Evolutionary conservation across 2,888 invertebrate genomes (phyloP), one percentile per base, ranked within the genome.

Genomic region (Lomographa bimaculata): DNA sequence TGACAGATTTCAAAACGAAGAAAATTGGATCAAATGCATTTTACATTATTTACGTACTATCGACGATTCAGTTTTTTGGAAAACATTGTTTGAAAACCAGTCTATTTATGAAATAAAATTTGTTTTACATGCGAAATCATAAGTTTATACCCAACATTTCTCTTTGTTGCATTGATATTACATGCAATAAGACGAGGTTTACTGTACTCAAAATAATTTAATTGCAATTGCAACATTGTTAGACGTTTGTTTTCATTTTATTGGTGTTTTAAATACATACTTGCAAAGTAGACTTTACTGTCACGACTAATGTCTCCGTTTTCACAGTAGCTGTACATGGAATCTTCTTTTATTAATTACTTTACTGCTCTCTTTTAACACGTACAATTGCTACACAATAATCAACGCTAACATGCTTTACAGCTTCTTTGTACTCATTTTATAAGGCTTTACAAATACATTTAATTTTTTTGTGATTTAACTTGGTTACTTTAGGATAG

Each of bases 221-320:
- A 37, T 29, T 35, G 23, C 21, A 14, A 7, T 29, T 25, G 5
- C 10, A 27, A 30, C 33, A 17, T 38, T 38, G 34, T 30, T 19
- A 12, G 11, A 23, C 8, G n/a, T 19, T 10, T 18, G 6, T 37
- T 24, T 32, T 20, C n/a, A 5, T 18, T 17, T 18, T 35, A 6
- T 12, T 12, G 20, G 12, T 7, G 7, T 7, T 12, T 9, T 3
- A 3, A 32, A 16, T n/a, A 10, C 10, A 10, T n/a, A n/a, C n/a
- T n/a, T n/a, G n/a, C 30, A 14, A 5, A 30, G 21, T 30, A 7
- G 14, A 21, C 8, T 20, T 30, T 37, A 52, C 48, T 48, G 54
- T 45, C 37, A 48, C 50, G 47, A 53, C 41, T 44, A 48, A 54
- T 50, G 29, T 29, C 36, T 48, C 40, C 30, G 36, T 48, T 50